A percentile compares a stretch with the other conserved stretches of the same genome.
Conservation (phyloP, 2,888 invertebrate genomes). For the Tipula vernalis region DNA sequence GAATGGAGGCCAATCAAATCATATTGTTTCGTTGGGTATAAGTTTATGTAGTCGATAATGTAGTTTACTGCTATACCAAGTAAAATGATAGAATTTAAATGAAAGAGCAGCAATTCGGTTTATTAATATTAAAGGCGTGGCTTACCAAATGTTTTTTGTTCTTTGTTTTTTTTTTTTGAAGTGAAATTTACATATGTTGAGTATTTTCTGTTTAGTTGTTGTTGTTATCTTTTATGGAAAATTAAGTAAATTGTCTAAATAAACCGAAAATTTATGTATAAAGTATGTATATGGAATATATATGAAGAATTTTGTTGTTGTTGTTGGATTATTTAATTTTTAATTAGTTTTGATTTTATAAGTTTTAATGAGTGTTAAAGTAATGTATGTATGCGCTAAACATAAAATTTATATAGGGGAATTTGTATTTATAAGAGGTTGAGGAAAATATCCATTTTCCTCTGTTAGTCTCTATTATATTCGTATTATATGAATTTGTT, state of each 20-base stretch:
- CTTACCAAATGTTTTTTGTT: neutral
- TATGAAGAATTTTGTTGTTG: neutral
- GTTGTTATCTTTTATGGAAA: neutral
- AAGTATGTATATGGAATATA: neutral
- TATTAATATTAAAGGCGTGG: neutral
- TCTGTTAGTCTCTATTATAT: neutral
- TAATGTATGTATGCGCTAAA: neutral
- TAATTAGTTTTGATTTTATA: neutral
- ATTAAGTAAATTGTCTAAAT: constrained; percentile 4
- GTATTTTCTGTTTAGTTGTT: neutral
- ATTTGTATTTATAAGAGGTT: neutral
- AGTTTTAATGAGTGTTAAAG: neutral
- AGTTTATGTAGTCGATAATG: neutral
- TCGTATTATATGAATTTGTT: neutral
- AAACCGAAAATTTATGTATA: neutral
- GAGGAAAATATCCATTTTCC: neutral
- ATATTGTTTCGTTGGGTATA: neutral
- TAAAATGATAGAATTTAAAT: neutral
- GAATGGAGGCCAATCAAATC: neutral
- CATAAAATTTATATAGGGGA: neutral
- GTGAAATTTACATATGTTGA: neutral
- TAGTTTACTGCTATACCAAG: neutral
- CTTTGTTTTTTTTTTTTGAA: neutral
- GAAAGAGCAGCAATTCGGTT: neutral
- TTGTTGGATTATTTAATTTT: neutral